phyloP scores from a whole-genome alignment of 2,888 invertebrate genomes.

The Drosophila meridionalis region DNA sequence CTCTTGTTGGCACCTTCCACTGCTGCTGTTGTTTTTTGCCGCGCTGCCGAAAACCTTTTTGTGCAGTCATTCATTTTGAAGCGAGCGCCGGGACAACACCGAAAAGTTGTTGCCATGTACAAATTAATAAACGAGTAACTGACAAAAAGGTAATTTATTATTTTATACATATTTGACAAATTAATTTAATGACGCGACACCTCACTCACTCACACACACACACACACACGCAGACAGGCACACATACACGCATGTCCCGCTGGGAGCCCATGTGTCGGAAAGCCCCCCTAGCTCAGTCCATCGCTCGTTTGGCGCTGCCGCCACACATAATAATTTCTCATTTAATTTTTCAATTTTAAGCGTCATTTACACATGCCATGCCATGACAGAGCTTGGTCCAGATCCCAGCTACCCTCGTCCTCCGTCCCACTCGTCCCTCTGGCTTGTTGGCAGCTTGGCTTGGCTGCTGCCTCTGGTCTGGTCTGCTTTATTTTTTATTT shows the following conservation, averaged over 20 bases:
- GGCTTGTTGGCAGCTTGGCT: slow-evolving; percentile 28
- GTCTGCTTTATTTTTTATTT: slow-evolving; percentile 26
- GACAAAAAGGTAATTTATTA: slow-evolving; percentile 83
- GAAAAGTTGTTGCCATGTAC: slow-evolving; percentile 81
- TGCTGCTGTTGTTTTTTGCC: neutral
- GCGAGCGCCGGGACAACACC: slow-evolving; percentile 56
- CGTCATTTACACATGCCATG: slow-evolving; percentile 82
- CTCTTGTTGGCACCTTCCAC: slow-evolving; percentile 57
- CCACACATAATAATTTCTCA: slow-evolving; percentile 82
- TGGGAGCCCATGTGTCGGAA: slow-evolving; percentile 40
- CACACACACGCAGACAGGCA: slow-evolving; percentile 5
- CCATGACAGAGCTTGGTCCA: slow-evolving; percentile 77
- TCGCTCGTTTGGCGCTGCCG: slow-evolving; percentile 58
- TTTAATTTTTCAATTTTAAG: slow-evolving; percentile 82
- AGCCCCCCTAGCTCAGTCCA: slow-evolving; percentile 28
- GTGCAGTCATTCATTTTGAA: slow-evolving; percentile 60
- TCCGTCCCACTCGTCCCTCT: neutral
- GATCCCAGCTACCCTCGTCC: slow-evolving; percentile 37
- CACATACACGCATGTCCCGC: slow-evolving; percentile 30
- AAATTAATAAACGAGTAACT: slow-evolving; percentile 82
- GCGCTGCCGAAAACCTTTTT: slow-evolving; percentile 49
- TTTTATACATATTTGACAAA: slow-evolving; percentile 83
- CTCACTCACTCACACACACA: slow-evolving; percentile 41
- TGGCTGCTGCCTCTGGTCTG: slow-evolving; percentile 11
- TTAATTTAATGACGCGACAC: slow-evolving; percentile 82